phyloP scores from a whole-genome alignment of 1,140 invertebrate genomes.

The Cyclina sinensis region DNA sequence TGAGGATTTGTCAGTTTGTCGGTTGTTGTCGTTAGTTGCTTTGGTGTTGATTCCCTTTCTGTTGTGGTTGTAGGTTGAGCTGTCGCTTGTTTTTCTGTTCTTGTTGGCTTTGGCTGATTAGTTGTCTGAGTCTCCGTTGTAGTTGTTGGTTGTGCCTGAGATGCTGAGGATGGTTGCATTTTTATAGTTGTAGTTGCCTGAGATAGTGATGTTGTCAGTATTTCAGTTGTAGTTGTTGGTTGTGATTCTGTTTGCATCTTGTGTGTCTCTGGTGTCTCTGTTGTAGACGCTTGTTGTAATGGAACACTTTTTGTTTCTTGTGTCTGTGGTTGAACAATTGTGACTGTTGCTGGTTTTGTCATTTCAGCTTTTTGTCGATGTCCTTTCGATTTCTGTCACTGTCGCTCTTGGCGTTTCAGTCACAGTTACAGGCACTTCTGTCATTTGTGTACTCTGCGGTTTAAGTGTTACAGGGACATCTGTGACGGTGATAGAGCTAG shows the following conservation, averaged over 20 bases:
- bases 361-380: neutral
- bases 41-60: neutral
- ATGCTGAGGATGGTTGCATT: neutral
- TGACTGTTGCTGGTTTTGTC: neutral
- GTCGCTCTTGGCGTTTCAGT: neutral
- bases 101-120: neutral
- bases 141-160: neutral
- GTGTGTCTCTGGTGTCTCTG: neutral
- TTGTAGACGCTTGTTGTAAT: neutral
- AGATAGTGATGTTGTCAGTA: neutral
- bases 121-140: neutral
- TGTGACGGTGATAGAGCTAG: neutral
- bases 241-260: neutral
- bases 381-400: neutral
- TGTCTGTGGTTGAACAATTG: neutral
- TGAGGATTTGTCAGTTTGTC: neutral
- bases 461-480: neutral
- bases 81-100: neutral
- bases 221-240: constrained; percentile 13
- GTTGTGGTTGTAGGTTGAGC: neutral
- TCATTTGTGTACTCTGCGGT: neutral
- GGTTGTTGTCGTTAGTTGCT: neutral
- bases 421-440: neutral
- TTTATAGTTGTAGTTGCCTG: neutral
- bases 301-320: neutral